Conservation (phyloP, 1,140 invertebrate genomes). For the Cepaea nemoralis region DNA sequence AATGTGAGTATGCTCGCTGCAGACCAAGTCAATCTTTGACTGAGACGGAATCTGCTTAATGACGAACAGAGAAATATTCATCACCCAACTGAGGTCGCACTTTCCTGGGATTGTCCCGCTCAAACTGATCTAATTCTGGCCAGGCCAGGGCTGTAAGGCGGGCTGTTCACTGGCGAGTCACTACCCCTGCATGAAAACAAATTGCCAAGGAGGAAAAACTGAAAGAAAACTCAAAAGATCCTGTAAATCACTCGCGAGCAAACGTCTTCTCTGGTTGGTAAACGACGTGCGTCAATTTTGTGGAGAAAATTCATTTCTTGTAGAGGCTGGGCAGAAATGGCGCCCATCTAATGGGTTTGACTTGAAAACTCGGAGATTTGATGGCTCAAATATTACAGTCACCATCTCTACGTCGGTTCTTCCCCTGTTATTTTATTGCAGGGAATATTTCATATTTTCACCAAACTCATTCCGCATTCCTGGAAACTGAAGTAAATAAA, state of each 20-base stretch:
- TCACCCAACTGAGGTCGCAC: no score
- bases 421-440: slow-evolving; percentile 12
- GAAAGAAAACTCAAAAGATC: background rate
- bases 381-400: background rate
- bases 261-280: background rate
- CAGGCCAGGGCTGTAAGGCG: background rate
- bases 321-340: background rate
- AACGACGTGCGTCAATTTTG: slow-evolving; percentile 1
- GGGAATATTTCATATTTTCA: slow-evolving; percentile 7
- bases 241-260: background rate
- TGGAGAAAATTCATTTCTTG: slow-evolving; percentile 15
- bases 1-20: no score
- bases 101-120: no score
- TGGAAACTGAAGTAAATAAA: slow-evolving; percentile 12
- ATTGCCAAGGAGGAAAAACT: background rate
- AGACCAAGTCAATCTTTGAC: no score
- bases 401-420: background rate
- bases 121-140: no score
- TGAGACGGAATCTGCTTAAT: no score
- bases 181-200: background rate
- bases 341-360: slow-evolving; percentile 3
- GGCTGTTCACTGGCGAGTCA: background rate
- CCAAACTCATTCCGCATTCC: background rate
- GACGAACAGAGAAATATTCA: no score
- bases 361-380: background rate